Base-by-base conservation (phyloP, 64 coral and sea anemone genomes). In the Cladopsammia gracilis region DNA sequence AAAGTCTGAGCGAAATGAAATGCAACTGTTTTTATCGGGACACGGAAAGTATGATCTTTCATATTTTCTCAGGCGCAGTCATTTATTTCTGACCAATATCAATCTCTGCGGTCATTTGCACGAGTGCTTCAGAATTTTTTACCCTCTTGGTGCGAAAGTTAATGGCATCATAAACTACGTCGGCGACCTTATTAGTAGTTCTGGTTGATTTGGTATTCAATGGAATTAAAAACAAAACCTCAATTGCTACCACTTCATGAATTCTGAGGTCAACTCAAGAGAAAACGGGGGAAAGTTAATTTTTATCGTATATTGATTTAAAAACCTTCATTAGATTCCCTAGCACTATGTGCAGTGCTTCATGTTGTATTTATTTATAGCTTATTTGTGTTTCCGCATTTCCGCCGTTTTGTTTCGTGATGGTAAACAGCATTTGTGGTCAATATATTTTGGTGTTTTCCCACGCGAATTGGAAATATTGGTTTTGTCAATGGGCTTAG, bases 381-480 rank as follows among this genome's bases (percentile, higher is more conserved):
- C 7, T 67, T 13, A 15, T 46, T 68, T 84, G 62, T 64, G 3
- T 64, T 82, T 84, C 46, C 6, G 46, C 45, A 42, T 64, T 25
- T 65, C 11, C 62, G 45, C 46, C 10, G 45, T 48, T 75, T 50
- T 64, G 80, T 84, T 67, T 23, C 62, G 80, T 49, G 80, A 66
- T n/a, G 19, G 46, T 84, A 68, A 84, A 51, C 80, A 84, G 4
- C 61, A 14, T 67, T 25, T 25, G 10, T 25, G 20, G 19, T 44
- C 61, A 51, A 84, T 84, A 84, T 84, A 84, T 48, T 51, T 52
- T 67, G 42, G 20, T 49, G 80, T 50, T 84, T 84, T 84, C 62
- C 19, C 60, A 84, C 62, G 61, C 80, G 16, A 67, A 67, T 47
- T 11, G 6, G 42, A 49, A 45, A 24, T 84, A 84, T 84, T 67